Base-by-base conservation (phyloP, 2,888 invertebrate genomes). In the Yponomeuta malinellus region DNA sequence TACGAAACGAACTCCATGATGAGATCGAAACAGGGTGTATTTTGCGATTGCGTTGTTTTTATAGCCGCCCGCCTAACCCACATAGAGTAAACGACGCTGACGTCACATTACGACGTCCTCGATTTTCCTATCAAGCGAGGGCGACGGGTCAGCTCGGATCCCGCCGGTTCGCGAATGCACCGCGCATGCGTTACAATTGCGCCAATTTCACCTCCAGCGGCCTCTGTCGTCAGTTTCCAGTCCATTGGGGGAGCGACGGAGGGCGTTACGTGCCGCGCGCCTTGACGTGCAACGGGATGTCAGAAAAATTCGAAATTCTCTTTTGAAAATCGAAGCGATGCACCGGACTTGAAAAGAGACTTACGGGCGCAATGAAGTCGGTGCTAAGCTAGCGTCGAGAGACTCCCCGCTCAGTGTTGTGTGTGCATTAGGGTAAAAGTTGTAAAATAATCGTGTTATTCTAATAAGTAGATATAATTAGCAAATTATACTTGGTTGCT, bases 171-270 rank as follows among this genome's bases (percentile, higher is more conserved):
- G 84, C 82, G 79, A 83, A 81, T 85, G 81, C 80, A 80, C 72
- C 72, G 83, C 91, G 91, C 91, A 88, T 90, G 91, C 90, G 91
- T 81, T 75, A 75, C 85, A 89, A 89, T 90, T 92, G 91, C 91
- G 91, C 91, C 91, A 91, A 91, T 92, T 91, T 88, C 81, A 85
- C 82, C 76, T 76, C 79, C 85, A 87, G 89, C 89, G 90, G 83
- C 90, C 90, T 90, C 91, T 91, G 82, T 78, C 84, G 91, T 83
- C 78, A 77, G 80, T 81, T 70, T 84, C 81, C 87, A 90, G 90
- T 91, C 82, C 78, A 77, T 78, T 82, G 79, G 78, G 79, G 83
- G 78, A 83, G 80, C 79, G 79, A 76, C 75, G 81, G 80, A 81
- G 88, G 85, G 88, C 88, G 88, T 86, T 85, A 88, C 86, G 86